Base-by-base conservation (phyloP, 2,888 invertebrate genomes). In the Gryllus longicercus region DNA sequence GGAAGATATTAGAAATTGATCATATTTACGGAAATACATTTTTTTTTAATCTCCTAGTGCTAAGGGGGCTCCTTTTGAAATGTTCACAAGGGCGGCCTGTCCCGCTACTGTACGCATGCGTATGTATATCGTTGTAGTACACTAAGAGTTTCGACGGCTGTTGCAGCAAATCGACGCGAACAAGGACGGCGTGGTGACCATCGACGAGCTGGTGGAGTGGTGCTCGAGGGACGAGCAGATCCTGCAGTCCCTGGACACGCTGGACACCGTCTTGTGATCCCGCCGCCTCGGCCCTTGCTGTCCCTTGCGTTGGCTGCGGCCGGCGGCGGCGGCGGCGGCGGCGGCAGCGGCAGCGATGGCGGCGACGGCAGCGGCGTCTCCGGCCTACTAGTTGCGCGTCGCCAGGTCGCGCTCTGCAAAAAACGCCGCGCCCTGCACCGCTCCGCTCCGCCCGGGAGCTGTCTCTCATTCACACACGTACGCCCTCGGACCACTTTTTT, bases 181-280 rank as follows among this genome's bases (percentile, higher is more conserved):
- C 87, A 91, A 93, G 82, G 95, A 95, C 85, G 95, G 95, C 25
- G 93, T 92, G 81, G 93, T 95, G 84, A 93, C 95, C 11, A 93
- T 93, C 80, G 94, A 95, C 85, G 95, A 95, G 88, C 88, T 95
- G 85, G 91, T 93, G 77, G 91, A 92, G 83, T 94, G 94, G 94
- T 93, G 94, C 87, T 90, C 91, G 78, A 90, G 93, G 82, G 93
- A 94, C 87, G 93, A 93, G 83, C 90, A 90, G 81, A 91, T 93
- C 81, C 89, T 93, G 81, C 89, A 89, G 86, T 93, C 93, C 49
- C 88, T 94, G 82, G 91, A 93, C 86, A 92, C 93, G 18, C 88
- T 94, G 82, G 93, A 94, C 87, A 94, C 94, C 2, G 91, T 93
- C 83, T 91, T 94, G 92, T 94, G 93, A 93, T 86, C 84, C 75